Base-by-base conservation (phyloP, 35 echinoderm and acorn worm species). In the Apostichopus parvimensis region DNA sequence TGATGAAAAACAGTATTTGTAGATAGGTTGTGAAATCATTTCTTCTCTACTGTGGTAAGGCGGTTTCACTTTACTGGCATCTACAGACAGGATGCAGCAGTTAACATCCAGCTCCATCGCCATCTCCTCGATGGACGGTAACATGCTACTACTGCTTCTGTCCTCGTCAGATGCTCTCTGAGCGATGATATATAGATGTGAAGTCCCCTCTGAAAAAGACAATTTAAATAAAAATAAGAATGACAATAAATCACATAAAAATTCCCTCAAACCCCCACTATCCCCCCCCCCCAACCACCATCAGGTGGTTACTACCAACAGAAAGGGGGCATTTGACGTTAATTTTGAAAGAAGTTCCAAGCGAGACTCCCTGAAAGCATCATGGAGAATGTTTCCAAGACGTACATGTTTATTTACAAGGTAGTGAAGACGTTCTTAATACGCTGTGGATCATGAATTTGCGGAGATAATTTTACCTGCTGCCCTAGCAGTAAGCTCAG, bases 121-220 rank as follows among this genome's bases (percentile, higher is more conserved):
- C 77, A 95, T 92, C 76, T 98, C 91, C 72, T 98, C 94, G 0
- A 93, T 56, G 73, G 60, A 52, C 57, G 77, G 90, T 72, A 21
- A 52, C 34, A 88, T 22, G n/a, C 59, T 68, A 13, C 17, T 93
- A 13, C 17, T 93, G 83, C 55, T 87, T 62, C 79, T 77, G 73
- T 94, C 95, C 11, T 96, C 95, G 10, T 91, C 82, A 4, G 83
- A 89, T 13, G 95, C 93, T 13, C 93, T 90, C 68, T 91, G 80
- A 9, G 95, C 95, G 15, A 96, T 94, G 90, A 93, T 91, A 83
- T 94, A 92, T 13, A 96, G 95, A 56, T 96, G 95, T 5, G 93
- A 91, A 21, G 93, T 91, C 15, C 87, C 89, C 22, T 94, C 93
- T 94, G 79, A 45, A 72, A 70, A 57, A 6, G 77, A 78, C 3